Base-by-base conservation (phyloP, 2,113 vertebrate genomes). In the Cathartes aura region DNA sequence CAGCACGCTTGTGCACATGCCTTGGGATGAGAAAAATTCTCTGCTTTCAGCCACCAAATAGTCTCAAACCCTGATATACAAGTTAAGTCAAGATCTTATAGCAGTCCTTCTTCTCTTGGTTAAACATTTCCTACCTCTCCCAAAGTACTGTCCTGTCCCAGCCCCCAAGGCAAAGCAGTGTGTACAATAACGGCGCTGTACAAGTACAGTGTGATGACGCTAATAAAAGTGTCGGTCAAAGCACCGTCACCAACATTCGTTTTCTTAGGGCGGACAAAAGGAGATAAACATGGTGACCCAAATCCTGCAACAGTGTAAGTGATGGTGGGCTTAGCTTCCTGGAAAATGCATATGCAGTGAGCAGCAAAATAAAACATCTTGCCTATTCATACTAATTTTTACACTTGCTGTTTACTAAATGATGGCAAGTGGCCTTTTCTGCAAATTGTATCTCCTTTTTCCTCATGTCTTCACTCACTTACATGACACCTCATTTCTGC, bases 131-230 rank as follows among this genome's bases (percentile, higher is more conserved):
- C 36, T 15, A 1, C 48, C 36, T 43, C 26, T 71, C 26, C 64
- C 71, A 15, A 34, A 30, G 21, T 1, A 7, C 40, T 50, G 58
- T 8, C 30, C 30, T 43, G 8, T 34, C 32, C 62, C 14, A 15
- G 24, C 42, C 52, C 26, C 23, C 16, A 16, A 15, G 58, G n/a
- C 32, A 55, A 30, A 60, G 45, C 23, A 19, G 18, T 8, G 26
- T 32, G 38, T 12, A n/a, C 12, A 26, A 3, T 4, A 6, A 2
- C 0, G 12, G 1, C 1, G 3, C 43, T 58, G n/a, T 23, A 68
- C 32, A 67, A 42, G 14, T 1, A 1, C 12, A 15, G 14, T 1
- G 27, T 18, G 75, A 14, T 34, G 45, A 80, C 1, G 2, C 6
- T 29, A 7, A 1, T 2, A 5, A 1, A 3, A 29, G 11, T 1